These are phyloP conservation scores for Urechis unicinctus DNA, from an alignment of 2,888 invertebrate genomes.

Conservation along the genomic window DNA sequence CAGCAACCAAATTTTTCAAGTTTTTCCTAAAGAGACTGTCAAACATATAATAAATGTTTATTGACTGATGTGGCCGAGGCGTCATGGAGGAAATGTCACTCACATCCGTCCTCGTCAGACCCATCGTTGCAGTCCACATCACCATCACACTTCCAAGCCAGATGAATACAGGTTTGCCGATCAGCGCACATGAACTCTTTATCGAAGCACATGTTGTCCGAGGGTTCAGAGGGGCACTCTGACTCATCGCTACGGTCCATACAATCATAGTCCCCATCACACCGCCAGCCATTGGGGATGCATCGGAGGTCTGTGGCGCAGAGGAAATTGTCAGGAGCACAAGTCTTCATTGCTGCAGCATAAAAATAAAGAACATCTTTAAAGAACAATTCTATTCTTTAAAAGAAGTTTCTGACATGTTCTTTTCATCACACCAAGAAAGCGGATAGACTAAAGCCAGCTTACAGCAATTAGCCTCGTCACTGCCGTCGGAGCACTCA, in stretches of 20 bases:
- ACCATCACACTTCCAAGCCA: slow-evolving; percentile 65
- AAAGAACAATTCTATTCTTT: too few species aligned
- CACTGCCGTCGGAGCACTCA: slow-evolving; percentile 33
- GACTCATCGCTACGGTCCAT: slow-evolving; percentile 33
- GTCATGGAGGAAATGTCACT: neutral
- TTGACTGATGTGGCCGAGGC: neutral
- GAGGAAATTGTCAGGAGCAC: neutral
- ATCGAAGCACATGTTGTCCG: slow-evolving; percentile 7
- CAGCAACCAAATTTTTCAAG: too few species aligned
- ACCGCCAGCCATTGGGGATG: slow-evolving; percentile 23
- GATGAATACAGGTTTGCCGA: slow-evolving; percentile 8
- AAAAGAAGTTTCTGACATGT: too few species aligned
- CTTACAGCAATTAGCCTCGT: slow-evolving; percentile 29
- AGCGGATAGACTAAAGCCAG: too few species aligned
- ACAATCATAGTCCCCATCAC: slow-evolving; percentile 32
- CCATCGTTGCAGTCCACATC: slow-evolving; percentile 74
- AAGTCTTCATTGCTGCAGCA: too few species aligned
- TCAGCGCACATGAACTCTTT: slow-evolving; percentile 10
- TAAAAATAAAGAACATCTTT: too few species aligned
- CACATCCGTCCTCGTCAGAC: slow-evolving; percentile 68
- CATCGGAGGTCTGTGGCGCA: slow-evolving; percentile 17
- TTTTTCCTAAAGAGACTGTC: too few species aligned
- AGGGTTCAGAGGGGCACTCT: slow-evolving; percentile 3
- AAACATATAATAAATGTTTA: too few species aligned
- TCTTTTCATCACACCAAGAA: too few species aligned